A percentile compares a stretch with the other conserved stretches of the same genome.
phyloP scores from a whole-genome alignment of 2,888 invertebrate genomes.

The Idaea biselata region DNA sequence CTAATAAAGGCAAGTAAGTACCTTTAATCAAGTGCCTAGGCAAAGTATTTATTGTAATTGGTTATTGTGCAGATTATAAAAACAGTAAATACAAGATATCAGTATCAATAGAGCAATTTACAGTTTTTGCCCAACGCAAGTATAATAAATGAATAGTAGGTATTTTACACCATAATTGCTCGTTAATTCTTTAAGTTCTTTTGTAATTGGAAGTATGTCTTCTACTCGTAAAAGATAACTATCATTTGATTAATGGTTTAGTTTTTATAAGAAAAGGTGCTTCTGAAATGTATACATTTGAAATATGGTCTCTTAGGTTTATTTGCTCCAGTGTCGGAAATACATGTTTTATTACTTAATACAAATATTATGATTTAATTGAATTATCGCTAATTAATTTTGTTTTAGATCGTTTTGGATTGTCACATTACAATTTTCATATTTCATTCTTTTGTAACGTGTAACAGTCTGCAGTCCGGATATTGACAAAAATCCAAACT shows the following conservation, averaged over 20 bases:
- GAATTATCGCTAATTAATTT: neutral
- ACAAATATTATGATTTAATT: neutral
- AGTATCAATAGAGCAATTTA: slow-evolving; percentile 59
- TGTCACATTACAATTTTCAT: no score
- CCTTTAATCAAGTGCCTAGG: neutral
- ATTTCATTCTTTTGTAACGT: no score
- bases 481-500: no score
- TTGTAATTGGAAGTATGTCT: slow-evolving; percentile 35
- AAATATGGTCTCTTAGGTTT: neutral
- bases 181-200: slow-evolving; percentile 49
- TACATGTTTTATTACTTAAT: neutral
- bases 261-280: slow-evolving; percentile 1
- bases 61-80: slow-evolving; percentile 21
- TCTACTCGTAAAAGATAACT: slow-evolving; percentile 38
- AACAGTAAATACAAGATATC: slow-evolving; percentile 52
- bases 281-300: neutral
- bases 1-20: neutral
- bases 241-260: slow-evolving; percentile 50
- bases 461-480: no score
- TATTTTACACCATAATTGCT: slow-evolving; percentile 53
- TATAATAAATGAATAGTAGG: slow-evolving; percentile 19
- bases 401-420: neutral
- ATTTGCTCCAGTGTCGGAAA: neutral
- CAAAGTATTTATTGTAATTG: neutral
- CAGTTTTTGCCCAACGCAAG: slow-evolving; percentile 23